Evolutionary conservation across 92 coral and sea anemone genomes (phyloP).

Genomic region (Epizoanthus scotinus): DNA sequence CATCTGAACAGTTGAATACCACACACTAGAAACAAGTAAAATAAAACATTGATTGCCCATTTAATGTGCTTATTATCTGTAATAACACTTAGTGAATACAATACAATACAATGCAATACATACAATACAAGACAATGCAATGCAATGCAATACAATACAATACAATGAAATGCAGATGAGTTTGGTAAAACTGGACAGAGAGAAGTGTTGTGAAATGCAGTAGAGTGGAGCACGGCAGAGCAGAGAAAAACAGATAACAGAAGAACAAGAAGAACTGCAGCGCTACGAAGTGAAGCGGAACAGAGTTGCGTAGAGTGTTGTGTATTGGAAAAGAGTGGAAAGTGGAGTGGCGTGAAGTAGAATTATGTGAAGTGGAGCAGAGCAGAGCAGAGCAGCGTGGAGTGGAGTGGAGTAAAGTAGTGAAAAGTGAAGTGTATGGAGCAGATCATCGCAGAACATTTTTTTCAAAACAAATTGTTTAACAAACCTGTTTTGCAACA

Average conservation of each 20-base stretch:
- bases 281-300: too few species aligned
- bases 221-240: neutral
- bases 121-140: too few species aligned
- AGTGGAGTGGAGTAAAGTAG: too few species aligned
- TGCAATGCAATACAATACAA: too few species aligned
- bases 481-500: constrained; percentile 94
- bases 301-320: neutral
- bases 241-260: neutral
- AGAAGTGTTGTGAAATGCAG: neutral
- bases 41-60: neutral
- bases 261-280: neutral
- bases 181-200: neutral
- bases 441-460: too few species aligned
- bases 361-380: too few species aligned
- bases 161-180: too few species aligned
- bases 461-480: neutral
- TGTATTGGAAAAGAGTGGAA: neutral
- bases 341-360: neutral
- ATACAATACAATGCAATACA: too few species aligned
- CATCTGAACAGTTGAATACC: constrained; percentile 97
- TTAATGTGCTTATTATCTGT: neutral
- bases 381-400: too few species aligned
- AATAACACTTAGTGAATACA: too few species aligned
- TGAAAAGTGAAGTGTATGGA: too few species aligned
- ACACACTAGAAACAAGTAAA: constrained; percentile 70